Percentiles rank a stretch among this genome's conserved stretches.
Conservation (phyloP, 2,888 invertebrate species). For the Dolomedes plantarius region DNA sequence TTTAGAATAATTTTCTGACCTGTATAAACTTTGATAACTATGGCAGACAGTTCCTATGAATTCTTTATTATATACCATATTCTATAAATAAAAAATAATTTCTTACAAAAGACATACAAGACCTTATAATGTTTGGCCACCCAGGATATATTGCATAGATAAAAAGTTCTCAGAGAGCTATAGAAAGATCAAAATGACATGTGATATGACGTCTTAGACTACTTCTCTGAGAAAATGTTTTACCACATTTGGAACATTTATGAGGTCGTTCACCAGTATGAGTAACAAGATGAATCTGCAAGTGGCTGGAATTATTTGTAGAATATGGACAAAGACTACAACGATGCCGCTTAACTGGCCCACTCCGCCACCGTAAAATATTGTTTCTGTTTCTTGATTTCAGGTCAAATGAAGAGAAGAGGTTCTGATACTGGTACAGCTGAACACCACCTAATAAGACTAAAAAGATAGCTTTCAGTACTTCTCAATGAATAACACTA, state of each 20-base stretch:
- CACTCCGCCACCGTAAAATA: constrained; percentile 49
- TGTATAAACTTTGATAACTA: too few species aligned
- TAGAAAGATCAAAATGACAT: constrained; percentile 57
- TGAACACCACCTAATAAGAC: constrained; percentile 53
- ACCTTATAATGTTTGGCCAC: constrained; percentile 14
- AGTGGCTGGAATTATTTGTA: constrained; percentile 62
- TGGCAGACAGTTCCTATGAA: too few species aligned
- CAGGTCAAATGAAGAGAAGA: constrained; percentile 54
- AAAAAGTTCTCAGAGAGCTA: constrained; percentile 16
- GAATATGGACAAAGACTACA: constrained; percentile 63
- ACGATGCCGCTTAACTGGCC: constrained; percentile 49
- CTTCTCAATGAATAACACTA: too few species aligned
- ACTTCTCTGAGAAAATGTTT: constrained; percentile 63
- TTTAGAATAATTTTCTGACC: too few species aligned
- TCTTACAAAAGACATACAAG: too few species aligned
- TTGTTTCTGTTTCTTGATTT: constrained; percentile 60
- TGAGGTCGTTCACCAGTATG: constrained; percentile 62
- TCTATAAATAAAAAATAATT: too few species aligned
- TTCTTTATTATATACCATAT: too few species aligned
- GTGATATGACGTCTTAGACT: constrained; percentile 60
- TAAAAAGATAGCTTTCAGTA: constrained; percentile 30
- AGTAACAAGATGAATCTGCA: constrained; percentile 62
- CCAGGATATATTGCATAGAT: neutral
- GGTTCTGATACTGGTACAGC: constrained; percentile 49
- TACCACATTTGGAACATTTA: constrained; percentile 56